A percentile compares a stretch with the other conserved stretches of the same genome.
These are phyloP conservation scores for Euschistus heros DNA, from an alignment of 1,140 invertebrate species.

Conservation along the genomic window DNA sequence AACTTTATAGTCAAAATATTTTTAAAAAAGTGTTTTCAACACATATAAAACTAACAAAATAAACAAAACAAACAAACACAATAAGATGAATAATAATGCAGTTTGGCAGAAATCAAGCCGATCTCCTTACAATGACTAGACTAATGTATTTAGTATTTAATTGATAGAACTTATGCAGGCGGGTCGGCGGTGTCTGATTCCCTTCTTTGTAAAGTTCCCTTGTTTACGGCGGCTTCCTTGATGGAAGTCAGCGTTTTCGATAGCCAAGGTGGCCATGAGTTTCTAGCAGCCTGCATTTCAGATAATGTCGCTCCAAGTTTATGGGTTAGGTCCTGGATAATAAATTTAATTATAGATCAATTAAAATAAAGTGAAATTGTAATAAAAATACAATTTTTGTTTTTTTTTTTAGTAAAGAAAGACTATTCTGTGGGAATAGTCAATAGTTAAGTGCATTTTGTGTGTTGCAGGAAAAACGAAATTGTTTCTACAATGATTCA, in stretches of 20 bases:
- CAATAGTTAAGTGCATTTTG: too few relatives aligned
- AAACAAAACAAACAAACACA: background rate
- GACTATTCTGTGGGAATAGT: too few relatives aligned
- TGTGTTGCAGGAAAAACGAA: too few relatives aligned
- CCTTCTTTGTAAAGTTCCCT: constrained; percentile 12
- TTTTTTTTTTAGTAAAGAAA: too few relatives aligned
- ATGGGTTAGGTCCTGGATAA: constrained; percentile 76
- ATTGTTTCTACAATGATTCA: too few relatives aligned
- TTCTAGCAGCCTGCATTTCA: constrained; percentile 67
- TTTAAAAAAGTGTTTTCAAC: too few relatives aligned
- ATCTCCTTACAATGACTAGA: background rate
- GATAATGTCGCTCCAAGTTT: constrained; percentile 70
- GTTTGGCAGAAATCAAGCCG: constrained; percentile 1
- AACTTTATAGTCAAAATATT: too few relatives aligned
- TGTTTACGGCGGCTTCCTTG: constrained; percentile 46
- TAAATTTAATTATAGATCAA: background rate
- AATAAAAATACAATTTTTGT: too few relatives aligned
- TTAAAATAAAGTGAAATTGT: too few relatives aligned
- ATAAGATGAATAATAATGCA: background rate
- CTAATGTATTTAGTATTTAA: background rate
- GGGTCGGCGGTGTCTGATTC: background rate
- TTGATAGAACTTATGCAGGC: background rate
- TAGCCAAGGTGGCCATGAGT: constrained; percentile 74
- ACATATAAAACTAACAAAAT: too few relatives aligned
- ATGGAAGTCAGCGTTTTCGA: constrained; percentile 72